These are phyloP conservation scores for Orthonychiurus folsomi DNA, from an alignment of 2,888 invertebrate genomes.

Conservation along the genomic window DNA sequence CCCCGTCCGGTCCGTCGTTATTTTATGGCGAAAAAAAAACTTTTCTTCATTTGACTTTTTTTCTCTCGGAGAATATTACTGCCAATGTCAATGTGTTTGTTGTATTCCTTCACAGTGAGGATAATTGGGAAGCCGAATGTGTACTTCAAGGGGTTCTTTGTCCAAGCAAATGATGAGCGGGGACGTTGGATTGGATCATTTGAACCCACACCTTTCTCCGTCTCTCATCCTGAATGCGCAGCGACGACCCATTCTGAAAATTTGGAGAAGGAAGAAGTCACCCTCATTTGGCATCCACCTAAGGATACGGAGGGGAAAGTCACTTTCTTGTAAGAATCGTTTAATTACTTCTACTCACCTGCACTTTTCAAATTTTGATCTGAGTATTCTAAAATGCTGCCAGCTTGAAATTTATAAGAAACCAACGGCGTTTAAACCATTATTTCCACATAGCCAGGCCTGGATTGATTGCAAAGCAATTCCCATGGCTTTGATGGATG, in stretches of 20 bases:
- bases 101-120: constrained; percentile 22
- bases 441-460: no score
- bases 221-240: constrained; percentile 31
- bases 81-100: neutral
- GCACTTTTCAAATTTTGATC: no score
- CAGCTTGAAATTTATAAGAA: no score
- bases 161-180: constrained; percentile 35
- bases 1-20: no score
- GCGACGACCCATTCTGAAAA: constrained; percentile 34
- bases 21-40: no score
- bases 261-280: constrained; percentile 38
- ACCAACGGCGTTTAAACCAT: no score
- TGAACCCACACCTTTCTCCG: constrained; percentile 39
- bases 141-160: constrained; percentile 40
- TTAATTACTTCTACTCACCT: no score
- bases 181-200: constrained; percentile 38
- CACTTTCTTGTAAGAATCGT: constrained; percentile 38
- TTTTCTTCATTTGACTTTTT: neutral
- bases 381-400: no score
- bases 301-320: constrained; percentile 31
- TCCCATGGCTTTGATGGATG: no score
- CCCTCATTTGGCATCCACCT: constrained; percentile 36
- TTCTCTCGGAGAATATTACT: neutral
- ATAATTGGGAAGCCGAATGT: constrained; percentile 33
- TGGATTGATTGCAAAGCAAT: no score